These are phyloP conservation scores for Oryctes rhinoceros DNA, from an alignment of 1,140 invertebrate genomes.

Conservation along the genomic window DNA sequence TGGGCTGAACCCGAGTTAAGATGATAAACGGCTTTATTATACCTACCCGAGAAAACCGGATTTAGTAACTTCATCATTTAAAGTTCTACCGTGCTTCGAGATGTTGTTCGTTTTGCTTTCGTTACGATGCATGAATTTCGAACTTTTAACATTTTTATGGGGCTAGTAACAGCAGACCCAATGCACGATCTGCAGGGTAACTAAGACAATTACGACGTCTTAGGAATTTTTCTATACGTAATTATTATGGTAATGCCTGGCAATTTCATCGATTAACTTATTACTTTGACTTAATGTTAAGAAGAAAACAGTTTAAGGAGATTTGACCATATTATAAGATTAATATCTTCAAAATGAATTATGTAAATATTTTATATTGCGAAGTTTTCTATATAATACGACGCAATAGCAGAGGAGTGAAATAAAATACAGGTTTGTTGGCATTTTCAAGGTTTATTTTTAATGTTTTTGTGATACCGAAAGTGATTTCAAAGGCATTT, in stretches of 20 bases:
- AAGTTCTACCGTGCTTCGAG: slow-evolving; percentile 42
- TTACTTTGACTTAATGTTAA: neutral
- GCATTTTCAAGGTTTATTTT: too few species aligned
- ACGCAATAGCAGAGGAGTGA: too few species aligned
- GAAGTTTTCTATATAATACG: too few species aligned
- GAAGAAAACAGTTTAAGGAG: neutral
- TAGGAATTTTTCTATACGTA: slow-evolving; percentile 14
- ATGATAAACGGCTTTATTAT: slow-evolving; percentile 58
- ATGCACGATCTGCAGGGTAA: neutral
- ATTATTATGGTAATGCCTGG: neutral
- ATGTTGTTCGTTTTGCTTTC: slow-evolving; percentile 26
- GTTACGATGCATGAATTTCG: slow-evolving; percentile 19
- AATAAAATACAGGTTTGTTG: too few species aligned
- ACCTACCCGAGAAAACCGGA: slow-evolving; percentile 53
- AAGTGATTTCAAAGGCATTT: too few species aligned
- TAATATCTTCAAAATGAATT: too few species aligned
- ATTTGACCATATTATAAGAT: neutral
- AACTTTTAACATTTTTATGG: slow-evolving; percentile 35
- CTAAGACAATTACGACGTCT: neutral
- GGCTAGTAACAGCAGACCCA: neutral
- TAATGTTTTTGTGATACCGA: too few species aligned
- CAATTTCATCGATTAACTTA: neutral
- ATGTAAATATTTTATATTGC: too few species aligned
- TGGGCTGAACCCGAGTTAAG: slow-evolving; percentile 51
- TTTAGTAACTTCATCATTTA: slow-evolving; percentile 57